Conservation (phyloP, 2,113 vertebrate species). For the Smithornis capensis region DNA sequence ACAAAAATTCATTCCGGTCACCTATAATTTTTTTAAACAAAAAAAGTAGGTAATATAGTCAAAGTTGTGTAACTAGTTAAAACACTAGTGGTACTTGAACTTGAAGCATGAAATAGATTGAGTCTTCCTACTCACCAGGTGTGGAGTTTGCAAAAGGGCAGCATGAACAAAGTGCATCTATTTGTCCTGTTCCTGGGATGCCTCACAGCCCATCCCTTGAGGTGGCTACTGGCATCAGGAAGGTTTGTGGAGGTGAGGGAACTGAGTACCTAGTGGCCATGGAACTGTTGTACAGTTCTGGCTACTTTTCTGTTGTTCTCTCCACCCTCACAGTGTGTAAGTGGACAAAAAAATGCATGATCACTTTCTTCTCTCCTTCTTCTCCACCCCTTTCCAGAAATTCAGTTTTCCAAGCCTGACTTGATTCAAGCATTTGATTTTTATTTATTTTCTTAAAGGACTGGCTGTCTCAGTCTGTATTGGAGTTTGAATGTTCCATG, state of each 20-base stretch:
- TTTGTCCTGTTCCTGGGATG: not conserved
- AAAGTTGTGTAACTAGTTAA: not conserved
- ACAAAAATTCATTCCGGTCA: not conserved
- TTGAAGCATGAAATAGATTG: not conserved
- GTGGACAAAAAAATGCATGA: not conserved
- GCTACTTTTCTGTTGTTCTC: not conserved
- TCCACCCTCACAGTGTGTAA: not conserved
- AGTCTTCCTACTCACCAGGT: not conserved
- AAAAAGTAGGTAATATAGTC: not conserved
- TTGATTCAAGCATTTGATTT: not conserved
- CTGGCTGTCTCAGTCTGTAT: not conserved
- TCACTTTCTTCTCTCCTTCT: not conserved
- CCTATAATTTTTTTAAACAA: not conserved
- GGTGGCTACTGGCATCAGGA: not conserved
- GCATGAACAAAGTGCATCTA: not conserved
- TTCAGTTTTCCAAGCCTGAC: not conserved
- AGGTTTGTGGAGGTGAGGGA: not conserved
- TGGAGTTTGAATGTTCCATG: not conserved
- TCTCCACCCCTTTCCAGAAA: not conserved
- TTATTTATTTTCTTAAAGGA: not conserved
- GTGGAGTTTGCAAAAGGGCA: not conserved
- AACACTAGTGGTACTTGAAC: not conserved
- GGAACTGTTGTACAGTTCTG: not conserved
- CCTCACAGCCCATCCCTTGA: not conserved
- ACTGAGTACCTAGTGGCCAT: not conserved